Conservation (phyloP, 2,888 invertebrate genomes). For the Drosophila affinis region DNA sequence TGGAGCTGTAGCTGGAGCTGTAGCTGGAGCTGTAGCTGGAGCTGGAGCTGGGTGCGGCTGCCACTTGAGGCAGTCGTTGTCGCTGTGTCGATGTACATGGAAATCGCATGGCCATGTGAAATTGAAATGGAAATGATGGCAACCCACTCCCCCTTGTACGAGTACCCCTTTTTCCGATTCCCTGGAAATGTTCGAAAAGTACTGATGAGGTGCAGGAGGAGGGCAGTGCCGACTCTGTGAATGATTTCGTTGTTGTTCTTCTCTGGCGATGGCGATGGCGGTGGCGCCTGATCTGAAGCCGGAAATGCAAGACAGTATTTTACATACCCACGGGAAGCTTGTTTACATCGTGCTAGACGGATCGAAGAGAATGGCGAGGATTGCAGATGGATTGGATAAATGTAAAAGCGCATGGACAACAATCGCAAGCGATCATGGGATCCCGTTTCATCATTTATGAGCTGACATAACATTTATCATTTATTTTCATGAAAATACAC, state of each 20-base stretch:
- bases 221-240: constrained; percentile 5
- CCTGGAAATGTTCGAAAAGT: constrained; percentile 41
- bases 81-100: constrained; percentile 56
- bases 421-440: not conserved
- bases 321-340: constrained; percentile 58
- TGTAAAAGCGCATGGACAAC: constrained; percentile 4
- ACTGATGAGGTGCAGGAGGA: constrained; percentile 22
- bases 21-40: not conserved
- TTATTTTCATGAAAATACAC: no score
- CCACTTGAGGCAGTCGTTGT: constrained; percentile 63
- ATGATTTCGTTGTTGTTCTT: constrained; percentile 30
- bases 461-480: no score
- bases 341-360: constrained; percentile 48
- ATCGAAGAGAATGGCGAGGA: constrained; percentile 16
- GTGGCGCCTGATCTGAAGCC: constrained; percentile 64
- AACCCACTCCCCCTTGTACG: constrained; percentile 7
- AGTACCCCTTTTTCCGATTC: constrained; percentile 29
- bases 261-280: constrained; percentile 49
- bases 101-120: constrained; percentile 71
- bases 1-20: not conserved
- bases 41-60: constrained; percentile 38
- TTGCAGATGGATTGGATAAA: constrained; percentile 8
- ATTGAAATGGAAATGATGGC: constrained; percentile 60
- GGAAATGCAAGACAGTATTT: constrained; percentile 66
- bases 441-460: no score